Conservation (phyloP, 2,888 invertebrate species). For the Mechanitis messenoides region DNA sequence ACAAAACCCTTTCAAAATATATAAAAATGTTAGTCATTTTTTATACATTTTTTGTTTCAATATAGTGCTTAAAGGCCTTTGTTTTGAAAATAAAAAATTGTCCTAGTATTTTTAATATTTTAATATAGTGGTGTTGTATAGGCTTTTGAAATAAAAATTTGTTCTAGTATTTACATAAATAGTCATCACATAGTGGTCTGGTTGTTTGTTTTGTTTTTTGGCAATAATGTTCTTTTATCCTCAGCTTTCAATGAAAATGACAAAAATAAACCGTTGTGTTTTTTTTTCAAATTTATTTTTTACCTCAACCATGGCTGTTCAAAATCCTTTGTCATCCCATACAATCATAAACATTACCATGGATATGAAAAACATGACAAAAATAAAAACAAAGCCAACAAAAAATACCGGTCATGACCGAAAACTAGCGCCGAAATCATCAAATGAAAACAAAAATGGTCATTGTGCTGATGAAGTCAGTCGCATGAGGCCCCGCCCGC, state of each 20-base stretch:
- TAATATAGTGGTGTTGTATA: no score
- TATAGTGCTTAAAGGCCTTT: no score
- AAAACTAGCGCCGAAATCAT: slow-evolving; percentile 38
- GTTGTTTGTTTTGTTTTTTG: not conserved
- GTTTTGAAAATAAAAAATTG: no score
- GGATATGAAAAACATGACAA: slow-evolving; percentile 5
- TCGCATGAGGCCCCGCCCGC: slow-evolving; percentile 72
- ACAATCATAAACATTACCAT: not conserved
- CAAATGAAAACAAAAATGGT: slow-evolving; percentile 48
- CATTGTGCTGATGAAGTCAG: slow-evolving; percentile 72
- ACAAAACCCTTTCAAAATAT: no score
- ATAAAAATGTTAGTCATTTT: no score
- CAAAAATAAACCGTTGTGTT: slow-evolving; percentile 2
- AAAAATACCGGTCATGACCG: slow-evolving; percentile 22
- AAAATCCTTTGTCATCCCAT: slow-evolving; percentile 19
- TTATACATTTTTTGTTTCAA: no score
- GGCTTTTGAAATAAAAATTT: no score
- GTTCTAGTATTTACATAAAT: no score
- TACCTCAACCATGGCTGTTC: slow-evolving; percentile 22
- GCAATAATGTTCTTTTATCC: not conserved
- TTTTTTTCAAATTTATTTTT: slow-evolving; percentile 16
- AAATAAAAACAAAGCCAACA: slow-evolving; percentile 21
- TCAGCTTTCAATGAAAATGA: not conserved
- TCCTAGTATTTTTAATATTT: no score
- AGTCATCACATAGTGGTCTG: not conserved